Evolutionary conservation across 2,888 invertebrate genomes (phyloP), one percentile per base, ranked within the genome.

Genomic region (Barypeithes pellucidus): DNA sequence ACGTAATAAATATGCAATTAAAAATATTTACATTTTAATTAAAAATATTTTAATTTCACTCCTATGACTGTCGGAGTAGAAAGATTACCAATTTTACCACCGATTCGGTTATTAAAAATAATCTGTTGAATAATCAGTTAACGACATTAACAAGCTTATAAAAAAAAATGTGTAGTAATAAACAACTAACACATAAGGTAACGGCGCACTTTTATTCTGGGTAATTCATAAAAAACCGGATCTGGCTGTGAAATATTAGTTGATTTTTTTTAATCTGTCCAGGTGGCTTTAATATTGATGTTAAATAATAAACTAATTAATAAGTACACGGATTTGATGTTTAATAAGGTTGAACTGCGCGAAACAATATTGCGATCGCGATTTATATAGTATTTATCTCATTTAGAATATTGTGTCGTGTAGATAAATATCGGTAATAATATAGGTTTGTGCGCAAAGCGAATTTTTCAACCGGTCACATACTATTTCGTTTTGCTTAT

Each of bases 181-280:
- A 50, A 50, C 50, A 50, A 29, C 29, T 5, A 29, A 24, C 50
- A 50, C 22, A 22, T 24, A 24, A 50, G 50, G 50, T 50, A 50
- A 50, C 7, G 24, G 50, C 50, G 50, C 50, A 50, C 50, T 50
- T 50, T 9, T 5, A 5, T 47, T 50, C 50, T 24, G 50, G 11
- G 12, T 50, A 50, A 24, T 50, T 50, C 22, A 50, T 50, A 50
- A 50, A 50, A 50, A 50, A 50, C 50, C 50, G 50, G 50, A 50
- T 50, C 50, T 11, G 50, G n/a, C n/a, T 22, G 43, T 39, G 47
- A 20, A 50, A 9, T 43, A 43, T 5, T 14, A 16, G 16, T 16
- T 43, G n/a, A 16, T 43, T n/a, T 43, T 43, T 43, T 43, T 16
- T 16, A 43, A 16, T 43, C 14, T 3, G 16, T 2, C 16, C 43